Conservation (phyloP, 2,888 invertebrate species). For the Chironomus riparius region DNA sequence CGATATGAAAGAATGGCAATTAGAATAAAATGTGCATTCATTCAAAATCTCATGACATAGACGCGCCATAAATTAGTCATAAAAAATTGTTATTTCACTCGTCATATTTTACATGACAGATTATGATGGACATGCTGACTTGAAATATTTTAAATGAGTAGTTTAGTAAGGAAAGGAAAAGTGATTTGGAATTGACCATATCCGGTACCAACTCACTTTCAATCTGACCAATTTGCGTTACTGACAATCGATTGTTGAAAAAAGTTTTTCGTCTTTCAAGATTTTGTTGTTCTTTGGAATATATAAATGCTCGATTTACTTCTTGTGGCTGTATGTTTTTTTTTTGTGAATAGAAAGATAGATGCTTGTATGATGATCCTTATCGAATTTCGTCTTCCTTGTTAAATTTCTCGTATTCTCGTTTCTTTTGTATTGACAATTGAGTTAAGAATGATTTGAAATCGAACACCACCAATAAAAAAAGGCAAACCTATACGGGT, state of each 20-base stretch:
- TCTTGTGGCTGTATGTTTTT: too few relatives aligned
- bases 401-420: not conserved
- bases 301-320: too few relatives aligned
- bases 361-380: not conserved
- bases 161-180: constrained; percentile 4
- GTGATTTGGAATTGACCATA: constrained; percentile 10
- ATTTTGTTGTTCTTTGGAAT: too few relatives aligned
- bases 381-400: not conserved
- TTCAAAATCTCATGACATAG: not conserved
- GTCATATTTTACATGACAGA: constrained; percentile 10
- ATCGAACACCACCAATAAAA: constrained; percentile 6
- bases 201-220: constrained; percentile 10
- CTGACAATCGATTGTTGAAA: not conserved
- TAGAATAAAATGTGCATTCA: not conserved
- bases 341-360: not conserved
- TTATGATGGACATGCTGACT: not conserved
- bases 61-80: not conserved
- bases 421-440: not conserved
- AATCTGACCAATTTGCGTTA: constrained; percentile 12
- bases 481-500: not conserved
- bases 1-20: not conserved
- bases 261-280: not conserved
- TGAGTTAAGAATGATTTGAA: not conserved
- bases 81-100: not conserved
- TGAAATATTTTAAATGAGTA: not conserved